phyloP scores from a whole-genome alignment of 2,797 vertebrate species.

The Odontamblyopus rebecca region DNA sequence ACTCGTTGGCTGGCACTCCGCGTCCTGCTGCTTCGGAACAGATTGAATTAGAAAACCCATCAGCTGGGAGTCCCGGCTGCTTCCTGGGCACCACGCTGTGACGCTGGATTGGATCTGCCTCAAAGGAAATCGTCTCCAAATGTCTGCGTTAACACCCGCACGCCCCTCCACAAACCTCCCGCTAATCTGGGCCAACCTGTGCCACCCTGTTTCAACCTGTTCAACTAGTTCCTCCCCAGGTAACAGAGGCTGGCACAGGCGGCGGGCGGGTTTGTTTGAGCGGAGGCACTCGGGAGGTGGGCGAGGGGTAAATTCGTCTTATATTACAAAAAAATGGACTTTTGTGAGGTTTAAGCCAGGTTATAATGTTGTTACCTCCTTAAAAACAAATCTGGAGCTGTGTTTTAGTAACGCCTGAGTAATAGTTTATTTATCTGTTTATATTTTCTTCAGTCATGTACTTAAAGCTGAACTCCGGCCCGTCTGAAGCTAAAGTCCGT shows the following conservation, averaged over 20 bases:
- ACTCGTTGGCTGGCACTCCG: constrained; percentile 28
- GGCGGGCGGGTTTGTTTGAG: constrained; percentile 53
- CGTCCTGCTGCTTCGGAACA: constrained; percentile 55
- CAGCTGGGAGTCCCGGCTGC: constrained; percentile 46
- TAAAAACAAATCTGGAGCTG: too few species aligned
- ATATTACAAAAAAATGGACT: too few species aligned
- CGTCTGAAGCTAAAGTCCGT: too few species aligned
- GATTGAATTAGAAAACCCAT: constrained; percentile 71
- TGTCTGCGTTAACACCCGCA: constrained; percentile 64
- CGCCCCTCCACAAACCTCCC: constrained; percentile 19
- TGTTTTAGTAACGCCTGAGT: too few species aligned
- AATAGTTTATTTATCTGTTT: too few species aligned
- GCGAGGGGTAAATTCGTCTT: constrained; percentile 36
- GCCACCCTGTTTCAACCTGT: constrained; percentile 52
- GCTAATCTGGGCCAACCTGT: constrained; percentile 34
- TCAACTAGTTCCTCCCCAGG: constrained; percentile 53
- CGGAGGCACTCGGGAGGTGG: constrained; percentile 48
- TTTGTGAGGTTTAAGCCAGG: too few species aligned
- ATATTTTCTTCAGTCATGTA: too few species aligned
- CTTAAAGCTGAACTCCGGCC: too few species aligned
- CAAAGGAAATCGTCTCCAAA: constrained; percentile 68
- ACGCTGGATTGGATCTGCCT: constrained; percentile 64
- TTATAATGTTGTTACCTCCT: too few species aligned
- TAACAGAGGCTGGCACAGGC: constrained; percentile 39
- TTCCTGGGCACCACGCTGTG: constrained; percentile 61